These are phyloP conservation scores for Leucoraja ocellata DNA, from an alignment of 2,797 vertebrate genomes.

Conservation along the genomic window DNA sequence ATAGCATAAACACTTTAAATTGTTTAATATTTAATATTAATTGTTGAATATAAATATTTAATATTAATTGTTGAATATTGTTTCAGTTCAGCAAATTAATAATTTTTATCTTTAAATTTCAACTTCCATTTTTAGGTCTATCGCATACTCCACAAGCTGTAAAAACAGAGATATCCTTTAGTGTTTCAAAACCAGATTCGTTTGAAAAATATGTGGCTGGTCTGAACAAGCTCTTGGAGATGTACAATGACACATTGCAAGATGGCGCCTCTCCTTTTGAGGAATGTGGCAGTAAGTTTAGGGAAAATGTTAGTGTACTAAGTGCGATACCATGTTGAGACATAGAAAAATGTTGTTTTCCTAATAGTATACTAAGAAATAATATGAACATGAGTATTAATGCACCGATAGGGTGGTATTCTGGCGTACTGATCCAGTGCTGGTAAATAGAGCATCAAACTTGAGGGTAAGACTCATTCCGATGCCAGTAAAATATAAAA, in stretches of 20 bases:
- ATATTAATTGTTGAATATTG: background rate
- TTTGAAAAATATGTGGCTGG: conserved; percentile 52
- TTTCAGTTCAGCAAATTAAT: background rate
- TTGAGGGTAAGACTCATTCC: background rate
- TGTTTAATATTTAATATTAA: too few relatives aligned
- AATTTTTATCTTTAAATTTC: background rate
- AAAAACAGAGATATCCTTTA: conserved; percentile 80
- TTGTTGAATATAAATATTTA: too few relatives aligned
- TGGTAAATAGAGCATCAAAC: background rate
- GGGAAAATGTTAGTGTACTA: background rate
- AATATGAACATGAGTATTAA: background rate
- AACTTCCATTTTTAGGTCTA: conserved; percentile 62
- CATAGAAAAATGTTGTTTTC: too few relatives aligned
- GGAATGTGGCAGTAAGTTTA: conserved; percentile 68
- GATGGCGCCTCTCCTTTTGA: conserved; percentile 52
- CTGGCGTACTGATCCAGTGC: background rate
- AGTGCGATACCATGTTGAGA: too few relatives aligned
- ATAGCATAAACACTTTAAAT: background rate
- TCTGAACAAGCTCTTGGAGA: conserved; percentile 56
- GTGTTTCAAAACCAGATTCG: accelerated
- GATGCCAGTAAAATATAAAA: too few relatives aligned
- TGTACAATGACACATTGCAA: conserved; percentile 53
- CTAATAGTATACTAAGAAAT: background rate
- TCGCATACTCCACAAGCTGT: conserved; percentile 77
- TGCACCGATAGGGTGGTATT: background rate